Base-by-base conservation (phyloP, 2,797 vertebrate species). In the Cyprinodon diabolis region DNA sequence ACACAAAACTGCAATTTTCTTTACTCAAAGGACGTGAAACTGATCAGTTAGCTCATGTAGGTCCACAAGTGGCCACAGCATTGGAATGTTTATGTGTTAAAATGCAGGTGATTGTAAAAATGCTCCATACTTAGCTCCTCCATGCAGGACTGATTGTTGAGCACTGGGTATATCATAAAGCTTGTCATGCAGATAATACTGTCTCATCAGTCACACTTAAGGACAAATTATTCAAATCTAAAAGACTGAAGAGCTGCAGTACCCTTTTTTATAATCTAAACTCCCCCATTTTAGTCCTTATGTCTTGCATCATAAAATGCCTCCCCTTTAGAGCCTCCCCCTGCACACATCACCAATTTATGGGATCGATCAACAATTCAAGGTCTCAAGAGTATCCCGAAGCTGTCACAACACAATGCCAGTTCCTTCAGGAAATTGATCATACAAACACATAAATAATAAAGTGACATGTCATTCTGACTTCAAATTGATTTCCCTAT, bases 401-500 rank as follows among this genome's bases (percentile, higher is more conserved):
- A 77, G 68, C 72, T 57, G 66, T 83, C 75, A 35, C 73, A 76
- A 63, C 78, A 73, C 6, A 23, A 54, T 43, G 51, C 66, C 15
- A 52, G 81, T 77, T 82, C 68, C 72, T 81, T 75, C 57, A 83
- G 72, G 70, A 74, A 82, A 93, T 90, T 90, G 89, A 94, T 92
- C 85, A 92, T 87, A 89, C 83, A 92, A 90, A 95, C 86, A 81
- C 87, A 94, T 92, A 91, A 91, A 92, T 94, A 94, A 95, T 93
- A 92, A 93, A 93, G 86, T 84, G 83, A 71, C 71, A 58, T 85
- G 89, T 84, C 88, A 75, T 90, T 89, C 84, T 91, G 89, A 92
- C 89, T 90, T 75, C 65, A 19, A 17, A 95, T 95, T 62, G 94
- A 95, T 93, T 94, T 93, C 45, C 65, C 86, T 86, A 92, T 94